A percentile compares a stretch with the other conserved stretches of the same genome.
phyloP scores from a whole-genome alignment of 2,888 invertebrate genomes.

The Mellilla xanthometata region DNA sequence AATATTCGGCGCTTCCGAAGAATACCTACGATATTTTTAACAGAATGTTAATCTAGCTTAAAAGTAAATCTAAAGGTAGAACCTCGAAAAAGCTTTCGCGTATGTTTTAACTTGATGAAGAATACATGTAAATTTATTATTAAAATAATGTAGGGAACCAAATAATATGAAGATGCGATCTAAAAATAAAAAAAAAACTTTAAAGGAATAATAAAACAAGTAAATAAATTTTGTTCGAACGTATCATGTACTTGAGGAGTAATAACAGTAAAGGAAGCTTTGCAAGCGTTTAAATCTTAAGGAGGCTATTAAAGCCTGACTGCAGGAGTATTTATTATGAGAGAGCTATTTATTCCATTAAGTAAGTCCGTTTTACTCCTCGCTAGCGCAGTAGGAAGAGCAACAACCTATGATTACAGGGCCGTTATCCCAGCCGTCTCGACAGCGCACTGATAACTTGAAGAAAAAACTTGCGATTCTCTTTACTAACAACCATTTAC shows the following conservation, averaged over 20 bases:
- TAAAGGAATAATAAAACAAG: no score
- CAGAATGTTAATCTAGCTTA: no score
- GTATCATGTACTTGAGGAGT: no score
- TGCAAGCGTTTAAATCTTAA: neutral
- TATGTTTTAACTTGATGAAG: no score
- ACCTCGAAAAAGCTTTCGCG: no score
- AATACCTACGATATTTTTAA: no score
- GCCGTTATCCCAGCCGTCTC: conserved; percentile 77
- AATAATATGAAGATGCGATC: no score
- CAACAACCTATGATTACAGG: conserved; percentile 82
- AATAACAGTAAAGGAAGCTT: conserved; percentile 2
- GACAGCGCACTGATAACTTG: conserved; percentile 62
- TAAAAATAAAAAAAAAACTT: no score
- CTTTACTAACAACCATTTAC: conserved; percentile 9
- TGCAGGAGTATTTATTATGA: conserved; percentile 22
- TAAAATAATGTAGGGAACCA: no score
- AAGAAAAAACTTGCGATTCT: conserved; percentile 39
- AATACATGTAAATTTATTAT: no score
- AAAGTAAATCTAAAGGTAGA: no score
- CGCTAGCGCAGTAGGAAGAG: conserved; percentile 68
- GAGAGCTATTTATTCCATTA: conserved; percentile 50
- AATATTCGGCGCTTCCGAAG: neutral
- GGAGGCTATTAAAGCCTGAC: neutral
- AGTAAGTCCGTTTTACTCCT: conserved; percentile 57
- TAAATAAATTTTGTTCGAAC: no score